A percentile compares a stretch with the other conserved stretches of the same genome.
Evolutionary conservation across 2,888 invertebrate species (phyloP).

Genomic region (Polydrusus tereticollis): DNA sequence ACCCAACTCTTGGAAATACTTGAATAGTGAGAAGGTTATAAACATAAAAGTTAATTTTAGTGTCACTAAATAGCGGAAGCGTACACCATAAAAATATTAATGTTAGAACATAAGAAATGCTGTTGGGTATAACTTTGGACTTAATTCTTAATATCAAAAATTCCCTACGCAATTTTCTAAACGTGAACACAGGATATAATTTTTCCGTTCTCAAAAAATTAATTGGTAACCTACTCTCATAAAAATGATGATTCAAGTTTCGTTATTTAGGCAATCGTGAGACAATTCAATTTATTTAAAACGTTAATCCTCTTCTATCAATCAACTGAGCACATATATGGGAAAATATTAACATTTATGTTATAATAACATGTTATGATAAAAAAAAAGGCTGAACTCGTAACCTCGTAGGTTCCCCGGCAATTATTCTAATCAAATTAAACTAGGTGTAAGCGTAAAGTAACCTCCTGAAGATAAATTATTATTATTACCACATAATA

Average conservation of each 20-base stretch:
- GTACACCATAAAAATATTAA: no score
- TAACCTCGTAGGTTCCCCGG: neutral
- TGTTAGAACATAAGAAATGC: no score
- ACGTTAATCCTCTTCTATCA: conserved; percentile 13
- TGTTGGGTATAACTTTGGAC: no score
- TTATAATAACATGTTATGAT: neutral
- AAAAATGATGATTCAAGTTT: neutral
- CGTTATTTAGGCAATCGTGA: neutral
- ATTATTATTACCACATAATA: conserved; percentile 21
- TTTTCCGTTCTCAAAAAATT: no score
- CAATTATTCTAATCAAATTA: conserved; percentile 4
- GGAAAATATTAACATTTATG: conserved; percentile 15
- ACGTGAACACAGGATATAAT: no score
- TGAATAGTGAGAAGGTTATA: no score
- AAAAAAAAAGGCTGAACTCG: neutral
- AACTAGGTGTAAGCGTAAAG: conserved; percentile 4
- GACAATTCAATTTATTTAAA: neutral
- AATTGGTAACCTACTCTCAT: no score
- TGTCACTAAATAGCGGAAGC: no score
- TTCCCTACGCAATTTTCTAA: no score
- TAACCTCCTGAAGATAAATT: neutral
- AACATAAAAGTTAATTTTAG: no score
- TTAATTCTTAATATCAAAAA: no score
- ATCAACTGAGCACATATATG: conserved; percentile 9
- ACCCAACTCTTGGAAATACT: no score